Evolutionary conservation across 1,140 invertebrate genomes (phyloP).

Genomic region (Papilio aristodemus): DNA sequence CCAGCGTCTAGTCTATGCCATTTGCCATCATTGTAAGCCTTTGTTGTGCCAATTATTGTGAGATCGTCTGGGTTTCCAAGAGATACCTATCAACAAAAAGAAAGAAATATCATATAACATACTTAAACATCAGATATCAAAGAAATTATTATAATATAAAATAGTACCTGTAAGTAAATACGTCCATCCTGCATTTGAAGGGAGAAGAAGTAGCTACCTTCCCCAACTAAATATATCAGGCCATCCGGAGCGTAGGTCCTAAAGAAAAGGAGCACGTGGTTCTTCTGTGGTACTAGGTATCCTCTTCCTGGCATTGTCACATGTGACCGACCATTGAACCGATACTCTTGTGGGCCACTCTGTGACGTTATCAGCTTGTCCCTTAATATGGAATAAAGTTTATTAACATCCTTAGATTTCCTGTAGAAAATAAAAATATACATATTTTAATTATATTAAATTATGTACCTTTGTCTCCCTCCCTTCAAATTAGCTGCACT

Average conservation of each 20-base stretch:
- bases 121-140: too few species aligned
- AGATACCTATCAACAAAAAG: constrained; percentile 49
- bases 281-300: constrained; percentile 60
- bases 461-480: constrained; percentile 84
- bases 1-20: constrained; percentile 90
- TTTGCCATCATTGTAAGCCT: constrained; percentile 89
- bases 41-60: constrained; percentile 80
- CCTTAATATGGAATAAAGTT: constrained; percentile 56
- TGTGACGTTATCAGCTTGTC: constrained; percentile 84
- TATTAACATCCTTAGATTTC: not conserved
- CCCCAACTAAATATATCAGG: constrained; percentile 92
- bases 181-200: constrained; percentile 90
- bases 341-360: constrained; percentile 82
- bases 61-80: constrained; percentile 75
- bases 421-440: not conserved
- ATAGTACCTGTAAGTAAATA: constrained; percentile 85
- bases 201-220: constrained; percentile 88
- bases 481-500: constrained; percentile 88
- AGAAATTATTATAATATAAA: constrained; percentile 25
- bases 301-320: constrained; percentile 59
- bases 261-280: constrained; percentile 83
- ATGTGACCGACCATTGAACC: constrained; percentile 88
- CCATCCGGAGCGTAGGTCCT: constrained; percentile 93
- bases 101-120: constrained; percentile 3
- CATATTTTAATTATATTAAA: not conserved